phyloP scores from a whole-genome alignment of 2,797 vertebrate genomes.

The Liparis tanakae region DNA sequence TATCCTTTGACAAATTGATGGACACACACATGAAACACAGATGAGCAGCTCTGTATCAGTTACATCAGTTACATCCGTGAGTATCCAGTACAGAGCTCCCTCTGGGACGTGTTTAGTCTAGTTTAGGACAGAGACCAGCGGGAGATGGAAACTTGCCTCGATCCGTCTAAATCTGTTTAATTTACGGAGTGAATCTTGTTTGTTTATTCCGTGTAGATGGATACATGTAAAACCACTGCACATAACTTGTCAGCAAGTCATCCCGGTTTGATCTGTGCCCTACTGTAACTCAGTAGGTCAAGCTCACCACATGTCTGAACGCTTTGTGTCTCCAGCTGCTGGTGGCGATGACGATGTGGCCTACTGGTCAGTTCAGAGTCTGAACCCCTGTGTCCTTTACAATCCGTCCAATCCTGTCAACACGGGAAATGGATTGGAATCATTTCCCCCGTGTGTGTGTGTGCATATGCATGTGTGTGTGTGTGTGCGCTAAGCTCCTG shows the following conservation, averaged over 20 bases:
- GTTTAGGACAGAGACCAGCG: not conserved
- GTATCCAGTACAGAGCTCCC: not conserved
- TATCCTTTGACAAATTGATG: not conserved
- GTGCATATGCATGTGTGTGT: too few relatives aligned
- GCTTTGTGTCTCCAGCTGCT: not conserved
- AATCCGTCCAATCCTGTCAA: conserved; percentile 11
- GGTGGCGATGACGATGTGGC: not conserved
- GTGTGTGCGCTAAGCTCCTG: too few relatives aligned
- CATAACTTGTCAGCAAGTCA: too few relatives aligned
- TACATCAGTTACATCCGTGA: conserved; percentile 7
- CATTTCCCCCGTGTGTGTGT: too few relatives aligned
- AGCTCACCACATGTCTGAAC: not conserved
- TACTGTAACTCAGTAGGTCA: not conserved
- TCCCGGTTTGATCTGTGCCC: not conserved
- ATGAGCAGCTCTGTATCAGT: not conserved
- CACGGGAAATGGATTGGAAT: not conserved
- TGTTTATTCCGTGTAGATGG: not conserved
- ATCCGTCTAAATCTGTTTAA: not conserved
- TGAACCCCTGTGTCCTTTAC: conserved; percentile 13
- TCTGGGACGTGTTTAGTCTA: conserved; percentile 16
- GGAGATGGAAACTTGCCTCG: not conserved
- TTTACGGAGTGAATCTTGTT: not conserved
- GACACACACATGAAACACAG: not conserved
- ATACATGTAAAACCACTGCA: not conserved
- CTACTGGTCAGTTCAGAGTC: not conserved